Evolutionary conservation across 2,888 invertebrate species (phyloP).

Genomic region (Oscheius sp.): DNA sequence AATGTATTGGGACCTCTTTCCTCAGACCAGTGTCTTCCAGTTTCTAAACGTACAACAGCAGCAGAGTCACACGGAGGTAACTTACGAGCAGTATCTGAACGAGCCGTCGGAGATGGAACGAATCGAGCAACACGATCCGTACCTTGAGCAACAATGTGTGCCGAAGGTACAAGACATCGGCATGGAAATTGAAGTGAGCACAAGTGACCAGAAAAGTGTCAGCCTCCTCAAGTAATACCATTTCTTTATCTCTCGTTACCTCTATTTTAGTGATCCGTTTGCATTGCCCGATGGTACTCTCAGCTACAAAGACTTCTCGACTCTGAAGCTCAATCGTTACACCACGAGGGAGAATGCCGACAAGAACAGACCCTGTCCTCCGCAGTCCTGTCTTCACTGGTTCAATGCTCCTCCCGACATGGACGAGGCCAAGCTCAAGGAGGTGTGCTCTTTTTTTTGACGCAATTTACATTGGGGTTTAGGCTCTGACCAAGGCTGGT

Average conservation of each 20-base stretch:
- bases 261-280: constrained; percentile 77
- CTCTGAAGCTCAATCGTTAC: constrained; percentile 78
- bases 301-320: constrained; percentile 80
- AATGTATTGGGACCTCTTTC: no score
- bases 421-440: constrained; percentile 85
- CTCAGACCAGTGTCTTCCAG: no score
- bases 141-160: no score
- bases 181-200: constrained; percentile 49
- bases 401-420: constrained; percentile 98
- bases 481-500: constrained; percentile 88
- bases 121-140: no score
- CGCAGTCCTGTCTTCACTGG: constrained; percentile 85
- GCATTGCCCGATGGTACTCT: constrained; percentile 93
- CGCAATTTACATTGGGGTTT: constrained; percentile 69
- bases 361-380: constrained; percentile 87
- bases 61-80: no score
- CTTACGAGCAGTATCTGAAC: no score
- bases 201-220: constrained; percentile 54
- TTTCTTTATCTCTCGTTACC: no score
- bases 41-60: no score
- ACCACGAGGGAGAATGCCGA: constrained; percentile 77
- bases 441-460: constrained; percentile 67
- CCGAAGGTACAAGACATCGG: constrained; percentile 77
- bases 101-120: no score
- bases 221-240: constrained; percentile 38